Percentiles rank a stretch among this genome's conserved stretches.
Evolutionary conservation across 1,140 invertebrate genomes (phyloP).

Genomic region (Trichomalopsis sarcophagae): DNA sequence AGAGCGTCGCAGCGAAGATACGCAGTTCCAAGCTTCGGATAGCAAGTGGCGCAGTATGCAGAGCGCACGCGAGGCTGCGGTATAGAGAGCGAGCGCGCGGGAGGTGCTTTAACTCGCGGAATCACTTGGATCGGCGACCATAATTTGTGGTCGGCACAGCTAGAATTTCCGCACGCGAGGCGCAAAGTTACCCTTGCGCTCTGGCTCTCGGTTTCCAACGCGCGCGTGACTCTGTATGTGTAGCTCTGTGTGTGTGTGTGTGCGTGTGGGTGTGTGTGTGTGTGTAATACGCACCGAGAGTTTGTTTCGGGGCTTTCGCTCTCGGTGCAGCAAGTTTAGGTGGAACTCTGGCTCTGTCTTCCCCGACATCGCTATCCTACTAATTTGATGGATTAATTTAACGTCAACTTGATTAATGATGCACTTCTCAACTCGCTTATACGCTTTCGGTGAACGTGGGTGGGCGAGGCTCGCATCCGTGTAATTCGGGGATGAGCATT

Average conservation of each 20-base stretch:
- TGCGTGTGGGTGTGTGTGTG: neutral
- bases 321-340: slow-evolving; percentile 29
- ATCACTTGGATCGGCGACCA: slow-evolving; percentile 41
- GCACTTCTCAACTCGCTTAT: neutral
- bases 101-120: slow-evolving; percentile 18
- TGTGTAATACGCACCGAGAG: neutral
- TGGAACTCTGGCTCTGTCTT: neutral
- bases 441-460: neutral
- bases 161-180: slow-evolving; percentile 42
- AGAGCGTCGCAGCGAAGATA: too few relatives aligned
- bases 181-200: slow-evolving; percentile 43
- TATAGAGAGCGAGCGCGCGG: neutral
- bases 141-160: slow-evolving; percentile 45
- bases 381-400: slow-evolving; percentile 51
- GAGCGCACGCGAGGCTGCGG: neutral
- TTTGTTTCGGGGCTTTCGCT: slow-evolving; percentile 49
- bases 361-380: slow-evolving; percentile 15
- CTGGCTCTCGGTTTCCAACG: neutral
- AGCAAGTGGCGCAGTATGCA: neutral
- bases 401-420: slow-evolving; percentile 35
- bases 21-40: neutral
- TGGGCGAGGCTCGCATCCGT: neutral
- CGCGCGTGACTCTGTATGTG: neutral
- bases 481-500: neutral
- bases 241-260: neutral